These are phyloP conservation scores for Zootermopsis nevadensis DNA, from an alignment of 2,888 invertebrate genomes.

Conservation along the genomic window DNA sequence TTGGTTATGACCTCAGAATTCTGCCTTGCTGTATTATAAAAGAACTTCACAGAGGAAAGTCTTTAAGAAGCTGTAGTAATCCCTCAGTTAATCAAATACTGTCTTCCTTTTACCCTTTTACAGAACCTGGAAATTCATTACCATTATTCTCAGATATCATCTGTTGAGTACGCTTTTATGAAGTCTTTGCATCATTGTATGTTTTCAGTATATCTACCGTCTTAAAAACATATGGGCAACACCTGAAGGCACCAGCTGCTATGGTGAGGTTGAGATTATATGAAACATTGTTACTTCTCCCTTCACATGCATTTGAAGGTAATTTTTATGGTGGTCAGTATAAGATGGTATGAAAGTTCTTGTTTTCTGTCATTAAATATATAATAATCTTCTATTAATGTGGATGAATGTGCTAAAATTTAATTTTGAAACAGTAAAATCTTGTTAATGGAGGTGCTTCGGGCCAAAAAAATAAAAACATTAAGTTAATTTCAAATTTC, in stretches of 20 bases:
- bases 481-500: no score
- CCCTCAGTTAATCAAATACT: not conserved
- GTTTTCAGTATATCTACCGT: conserved; percentile 81
- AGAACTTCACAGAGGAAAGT: not conserved
- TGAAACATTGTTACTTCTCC: conserved; percentile 83
- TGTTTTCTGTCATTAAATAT: not conserved
- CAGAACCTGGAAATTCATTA: no score
- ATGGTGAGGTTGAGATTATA: conserved; percentile 93
- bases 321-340: conserved; percentile 54
- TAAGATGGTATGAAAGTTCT: not conserved
- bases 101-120: no score
- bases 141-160: no score
- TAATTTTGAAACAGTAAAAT: not conserved
- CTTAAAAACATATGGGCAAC: conserved; percentile 88
- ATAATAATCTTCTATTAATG: not conserved
- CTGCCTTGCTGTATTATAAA: no score
- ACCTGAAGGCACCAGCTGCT: conserved; percentile 93
- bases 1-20: no score
- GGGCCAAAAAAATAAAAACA: no score
- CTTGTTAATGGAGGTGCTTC: no score
- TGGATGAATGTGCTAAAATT: not conserved
- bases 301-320: conserved; percentile 85
- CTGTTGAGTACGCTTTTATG: no score
- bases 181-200: not conserved
- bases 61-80: not conserved